Percentiles rank a stretch among this genome's conserved stretches.
phyloP scores from a whole-genome alignment of 2,888 invertebrate genomes.

The Euproctis similis region DNA sequence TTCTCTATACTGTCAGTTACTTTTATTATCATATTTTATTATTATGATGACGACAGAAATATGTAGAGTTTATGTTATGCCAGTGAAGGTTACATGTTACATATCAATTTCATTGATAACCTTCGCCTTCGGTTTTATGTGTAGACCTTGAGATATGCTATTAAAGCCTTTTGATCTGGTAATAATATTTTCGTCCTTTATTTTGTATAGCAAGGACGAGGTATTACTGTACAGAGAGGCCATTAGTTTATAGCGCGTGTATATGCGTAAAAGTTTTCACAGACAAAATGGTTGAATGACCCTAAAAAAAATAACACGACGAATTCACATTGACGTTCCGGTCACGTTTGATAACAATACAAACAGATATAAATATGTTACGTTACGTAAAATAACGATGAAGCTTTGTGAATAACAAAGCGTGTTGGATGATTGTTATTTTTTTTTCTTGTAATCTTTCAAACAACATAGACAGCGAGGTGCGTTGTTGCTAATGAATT shows the following conservation, averaged over 20 bases:
- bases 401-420: no score
- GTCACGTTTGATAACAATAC: conserved; percentile 18
- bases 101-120: conserved; percentile 5
- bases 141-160: conserved; percentile 7
- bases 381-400: conserved; percentile 9
- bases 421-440: neutral
- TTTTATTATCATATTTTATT: no score
- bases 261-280: conserved; percentile 27
- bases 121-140: conserved; percentile 9
- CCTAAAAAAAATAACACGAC: conserved; percentile 32
- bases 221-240: conserved; percentile 11
- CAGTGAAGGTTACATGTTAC: no score
- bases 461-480: neutral
- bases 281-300: conserved; percentile 51
- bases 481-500: conserved; percentile 3
- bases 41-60: no score
- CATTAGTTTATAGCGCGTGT: conserved; percentile 19
- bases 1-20: no score
- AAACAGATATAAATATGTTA: conserved; percentile 7
- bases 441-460: neutral
- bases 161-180: conserved; percentile 1
- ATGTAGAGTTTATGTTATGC: no score
- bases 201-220: conserved; percentile 5
- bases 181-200: conserved; percentile 4
- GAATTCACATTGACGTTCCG: conserved; percentile 10